Evolutionary conservation across 2,888 invertebrate species (phyloP).

Genomic region (Tetramorium bicarinatum): DNA sequence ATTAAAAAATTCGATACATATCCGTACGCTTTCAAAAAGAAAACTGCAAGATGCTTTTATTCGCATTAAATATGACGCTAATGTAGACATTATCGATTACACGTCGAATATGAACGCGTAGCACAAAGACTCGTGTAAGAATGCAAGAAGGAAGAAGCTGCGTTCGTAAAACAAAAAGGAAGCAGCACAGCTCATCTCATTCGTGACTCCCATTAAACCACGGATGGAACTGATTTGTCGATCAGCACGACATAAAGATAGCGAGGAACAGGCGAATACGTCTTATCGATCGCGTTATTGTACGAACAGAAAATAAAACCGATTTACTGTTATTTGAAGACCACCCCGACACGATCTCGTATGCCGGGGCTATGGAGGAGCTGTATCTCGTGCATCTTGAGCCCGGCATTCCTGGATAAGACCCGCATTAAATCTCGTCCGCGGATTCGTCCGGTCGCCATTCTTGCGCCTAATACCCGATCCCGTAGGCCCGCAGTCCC

Average conservation of each 20-base stretch:
- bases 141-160: slow-evolving; percentile 1
- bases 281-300: slow-evolving; percentile 73
- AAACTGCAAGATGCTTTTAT: background rate
- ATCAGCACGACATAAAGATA: slow-evolving; percentile 53
- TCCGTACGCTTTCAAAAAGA: background rate
- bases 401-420: slow-evolving; percentile 75
- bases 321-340: slow-evolving; percentile 74
- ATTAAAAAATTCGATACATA: background rate
- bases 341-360: slow-evolving; percentile 63
- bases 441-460: slow-evolving; percentile 69
- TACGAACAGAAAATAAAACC: slow-evolving; percentile 70
- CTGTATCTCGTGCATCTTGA: slow-evolving; percentile 74
- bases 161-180: background rate
- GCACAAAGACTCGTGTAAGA: background rate
- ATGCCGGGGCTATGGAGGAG: slow-evolving; percentile 66
- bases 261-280: slow-evolving; percentile 58
- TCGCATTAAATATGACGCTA: background rate
- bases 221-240: slow-evolving; percentile 57
- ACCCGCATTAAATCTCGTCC: slow-evolving; percentile 75
- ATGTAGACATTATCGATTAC: background rate
- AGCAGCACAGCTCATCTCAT: slow-evolving; percentile 38
- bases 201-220: slow-evolving; percentile 45
- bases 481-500: slow-evolving; percentile 76
- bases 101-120: background rate
- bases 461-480: slow-evolving; percentile 77